Conservation (phyloP, 2,113 vertebrate species). For the Meriones unguiculatus region DNA sequence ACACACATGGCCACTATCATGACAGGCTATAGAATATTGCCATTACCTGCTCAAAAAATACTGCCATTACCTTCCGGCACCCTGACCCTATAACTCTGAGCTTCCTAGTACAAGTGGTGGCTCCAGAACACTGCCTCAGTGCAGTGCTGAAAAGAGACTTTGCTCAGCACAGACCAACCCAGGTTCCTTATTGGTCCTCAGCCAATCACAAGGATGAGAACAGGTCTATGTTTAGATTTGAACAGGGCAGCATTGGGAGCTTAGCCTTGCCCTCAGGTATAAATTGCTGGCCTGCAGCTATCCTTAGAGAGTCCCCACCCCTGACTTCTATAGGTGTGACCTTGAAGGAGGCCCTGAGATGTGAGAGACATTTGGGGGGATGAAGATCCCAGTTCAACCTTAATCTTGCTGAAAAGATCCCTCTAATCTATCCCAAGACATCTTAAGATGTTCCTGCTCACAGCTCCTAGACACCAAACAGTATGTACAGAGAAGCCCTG, state of each 20-base stretch:
- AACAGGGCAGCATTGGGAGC: neutral
- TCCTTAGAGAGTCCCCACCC: no score
- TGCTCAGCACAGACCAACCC: neutral
- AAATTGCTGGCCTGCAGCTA: no score
- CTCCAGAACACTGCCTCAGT: neutral
- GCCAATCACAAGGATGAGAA: neutral
- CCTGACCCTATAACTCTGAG: accelerated
- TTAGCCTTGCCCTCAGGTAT: no score
- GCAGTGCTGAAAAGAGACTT: no score
- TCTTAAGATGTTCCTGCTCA: neutral
- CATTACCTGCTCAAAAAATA: neutral
- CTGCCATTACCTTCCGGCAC: no score
- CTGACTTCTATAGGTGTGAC: neutral
- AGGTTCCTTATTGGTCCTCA: no score
- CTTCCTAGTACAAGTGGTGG: no score
- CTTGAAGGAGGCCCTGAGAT: accelerated
- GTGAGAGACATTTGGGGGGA: neutral
- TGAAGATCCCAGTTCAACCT: accelerated
- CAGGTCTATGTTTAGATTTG: neutral
- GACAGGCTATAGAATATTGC: accelerated
- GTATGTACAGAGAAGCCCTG: neutral
- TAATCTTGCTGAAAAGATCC: neutral
- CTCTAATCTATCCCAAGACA: accelerated
- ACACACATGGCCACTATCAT: neutral
- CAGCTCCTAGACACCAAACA: neutral